Evolutionary conservation across 2,888 invertebrate species (phyloP).

Genomic region (Drosophila sordidapex): DNA sequence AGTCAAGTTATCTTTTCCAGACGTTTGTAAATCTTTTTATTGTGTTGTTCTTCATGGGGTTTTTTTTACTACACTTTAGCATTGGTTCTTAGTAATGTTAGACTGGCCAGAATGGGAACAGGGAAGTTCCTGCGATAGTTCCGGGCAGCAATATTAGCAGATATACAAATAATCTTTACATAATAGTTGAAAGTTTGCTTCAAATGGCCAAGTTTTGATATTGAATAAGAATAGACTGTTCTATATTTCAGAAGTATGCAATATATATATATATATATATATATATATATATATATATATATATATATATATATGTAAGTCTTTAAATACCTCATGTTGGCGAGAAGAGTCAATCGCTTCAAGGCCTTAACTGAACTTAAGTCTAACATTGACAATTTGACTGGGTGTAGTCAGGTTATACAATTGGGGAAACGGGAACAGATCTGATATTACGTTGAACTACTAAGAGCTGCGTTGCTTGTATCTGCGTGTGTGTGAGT

Average conservation of each 20-base stretch:
- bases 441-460: slow-evolving; percentile 6
- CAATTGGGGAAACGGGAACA: slow-evolving; percentile 19
- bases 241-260: neutral
- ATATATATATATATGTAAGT: neutral
- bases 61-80: neutral
- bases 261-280: neutral
- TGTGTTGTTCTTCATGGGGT: neutral
- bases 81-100: neutral
- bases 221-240: neutral
- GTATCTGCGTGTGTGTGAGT: neutral
- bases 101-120: neutral
- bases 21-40: neutral
- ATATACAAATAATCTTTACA: neutral
- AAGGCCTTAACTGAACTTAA: neutral
- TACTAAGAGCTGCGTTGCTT: neutral
- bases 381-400: neutral
- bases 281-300: neutral
- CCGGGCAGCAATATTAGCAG: neutral
- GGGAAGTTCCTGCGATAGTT: neutral
- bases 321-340: neutral
- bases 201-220: too few relatives aligned
- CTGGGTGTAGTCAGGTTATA: neutral
- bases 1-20: neutral
- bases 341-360: neutral
- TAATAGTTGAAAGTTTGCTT: neutral